These are phyloP conservation scores for Drusus annulatus DNA, from an alignment of 1,140 invertebrate species.

Conservation along the genomic window DNA sequence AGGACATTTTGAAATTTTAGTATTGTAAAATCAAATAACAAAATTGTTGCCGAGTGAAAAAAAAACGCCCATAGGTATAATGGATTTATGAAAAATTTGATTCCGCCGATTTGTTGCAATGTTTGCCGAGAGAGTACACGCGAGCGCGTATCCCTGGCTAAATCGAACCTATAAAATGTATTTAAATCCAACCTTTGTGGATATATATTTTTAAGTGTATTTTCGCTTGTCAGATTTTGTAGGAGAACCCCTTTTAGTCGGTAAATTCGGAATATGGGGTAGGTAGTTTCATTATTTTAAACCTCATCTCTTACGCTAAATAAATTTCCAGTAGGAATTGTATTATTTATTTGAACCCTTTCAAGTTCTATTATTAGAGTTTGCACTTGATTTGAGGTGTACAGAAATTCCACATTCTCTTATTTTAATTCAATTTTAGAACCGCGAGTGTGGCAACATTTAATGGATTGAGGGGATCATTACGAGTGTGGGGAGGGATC, in stretches of 20 bases:
- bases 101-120: slow-evolving; percentile 50
- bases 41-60: slow-evolving; percentile 34
- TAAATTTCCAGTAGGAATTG: slow-evolving; percentile 54
- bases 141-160: neutral
- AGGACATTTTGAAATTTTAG: neutral
- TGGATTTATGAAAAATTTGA: slow-evolving; percentile 38
- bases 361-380: slow-evolving; percentile 52
- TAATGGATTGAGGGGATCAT: slow-evolving; percentile 37
- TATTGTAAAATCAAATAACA: slow-evolving; percentile 33
- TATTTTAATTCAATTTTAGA: slow-evolving; percentile 45
- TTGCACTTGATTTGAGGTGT: slow-evolving; percentile 55
- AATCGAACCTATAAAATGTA: too few species aligned
- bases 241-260: slow-evolving; percentile 45
- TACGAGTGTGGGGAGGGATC: too few species aligned
- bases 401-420: slow-evolving; percentile 11
- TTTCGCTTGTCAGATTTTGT: neutral
- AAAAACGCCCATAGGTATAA: slow-evolving; percentile 29
- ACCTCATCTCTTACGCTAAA: slow-evolving; percentile 59
- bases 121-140: too few species aligned
- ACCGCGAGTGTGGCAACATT: slow-evolving; percentile 42
- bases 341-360: slow-evolving; percentile 48
- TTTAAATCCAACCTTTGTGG: too few species aligned
- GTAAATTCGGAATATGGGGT: slow-evolving; percentile 51
- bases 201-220: neutral
- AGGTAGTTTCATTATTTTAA: slow-evolving; percentile 39